Conservation (phyloP, 2,113 vertebrate genomes). For the Melanerpes formicivorus region DNA sequence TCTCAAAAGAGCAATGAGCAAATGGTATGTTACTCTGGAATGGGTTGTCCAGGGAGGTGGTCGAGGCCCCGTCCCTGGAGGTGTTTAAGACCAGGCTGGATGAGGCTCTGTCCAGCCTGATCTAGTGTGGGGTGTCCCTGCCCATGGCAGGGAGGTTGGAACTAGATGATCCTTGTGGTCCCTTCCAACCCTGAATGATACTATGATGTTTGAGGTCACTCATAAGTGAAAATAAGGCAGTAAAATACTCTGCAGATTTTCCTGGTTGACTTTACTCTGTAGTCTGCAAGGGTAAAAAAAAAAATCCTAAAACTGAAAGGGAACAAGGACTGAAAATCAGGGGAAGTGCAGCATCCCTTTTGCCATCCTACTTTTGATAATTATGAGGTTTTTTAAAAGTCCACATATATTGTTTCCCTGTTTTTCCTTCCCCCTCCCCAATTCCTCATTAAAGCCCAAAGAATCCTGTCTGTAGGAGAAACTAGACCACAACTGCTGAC, state of each 20-base stretch:
- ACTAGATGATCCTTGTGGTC: too few relatives aligned
- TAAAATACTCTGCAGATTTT: neutral
- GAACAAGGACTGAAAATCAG: neutral
- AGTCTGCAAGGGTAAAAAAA: neutral
- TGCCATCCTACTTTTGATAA: neutral
- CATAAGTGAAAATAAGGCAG: neutral
- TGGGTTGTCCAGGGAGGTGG: too few relatives aligned
- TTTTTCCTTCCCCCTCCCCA: neutral
- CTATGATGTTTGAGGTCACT: neutral
- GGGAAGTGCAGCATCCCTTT: neutral
- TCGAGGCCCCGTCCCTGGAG: too few relatives aligned
- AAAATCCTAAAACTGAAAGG: neutral
- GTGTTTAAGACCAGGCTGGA: too few relatives aligned
- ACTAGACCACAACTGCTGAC: neutral
- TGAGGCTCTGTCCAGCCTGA: too few relatives aligned
- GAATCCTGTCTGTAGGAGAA: neutral
- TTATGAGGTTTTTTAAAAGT: neutral
- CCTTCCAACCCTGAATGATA: too few relatives aligned
- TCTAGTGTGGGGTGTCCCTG: too few relatives aligned
- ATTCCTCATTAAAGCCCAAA: neutral
- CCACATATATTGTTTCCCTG: neutral
- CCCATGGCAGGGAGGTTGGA: too few relatives aligned
- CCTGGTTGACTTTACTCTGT: neutral
- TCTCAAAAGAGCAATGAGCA: neutral
- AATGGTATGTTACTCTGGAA: neutral